These are phyloP conservation scores for Troglohyphantes excavatus DNA, from an alignment of 2,888 invertebrate species.

Conservation along the genomic window DNA sequence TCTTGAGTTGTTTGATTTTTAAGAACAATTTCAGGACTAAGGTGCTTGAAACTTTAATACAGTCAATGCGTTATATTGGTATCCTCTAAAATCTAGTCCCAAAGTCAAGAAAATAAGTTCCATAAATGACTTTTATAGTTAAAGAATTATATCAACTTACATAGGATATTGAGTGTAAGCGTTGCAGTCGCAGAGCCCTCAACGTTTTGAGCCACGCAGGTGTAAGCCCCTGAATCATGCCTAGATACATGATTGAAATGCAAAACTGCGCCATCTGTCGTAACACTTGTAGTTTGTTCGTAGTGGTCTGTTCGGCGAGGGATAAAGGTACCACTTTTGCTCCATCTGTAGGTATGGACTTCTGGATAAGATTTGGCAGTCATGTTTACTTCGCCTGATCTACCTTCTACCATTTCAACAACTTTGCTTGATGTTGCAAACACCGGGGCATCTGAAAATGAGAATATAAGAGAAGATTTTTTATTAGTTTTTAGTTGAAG, in stretches of 20 bases:
- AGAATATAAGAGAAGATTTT: not conserved
- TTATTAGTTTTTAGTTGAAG: too few species aligned
- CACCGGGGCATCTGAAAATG: slow-evolving; percentile 83
- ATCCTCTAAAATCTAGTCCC: too few species aligned
- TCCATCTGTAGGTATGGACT: slow-evolving; percentile 93
- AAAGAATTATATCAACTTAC: too few species aligned
- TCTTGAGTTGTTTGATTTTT: too few species aligned
- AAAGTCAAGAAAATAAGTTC: too few species aligned
- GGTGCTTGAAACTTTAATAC: too few species aligned
- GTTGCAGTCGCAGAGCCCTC: slow-evolving; percentile 91
- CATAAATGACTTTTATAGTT: too few species aligned
- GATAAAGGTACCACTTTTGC: slow-evolving; percentile 81
- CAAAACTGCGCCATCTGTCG: slow-evolving; percentile 84
- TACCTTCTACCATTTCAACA: slow-evolving; percentile 87
- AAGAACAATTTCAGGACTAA: too few species aligned
- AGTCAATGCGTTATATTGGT: too few species aligned
- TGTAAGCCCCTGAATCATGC: slow-evolving; percentile 92
- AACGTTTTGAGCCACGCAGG: slow-evolving; percentile 92
- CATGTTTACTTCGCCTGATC: slow-evolving; percentile 89
- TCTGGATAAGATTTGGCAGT: slow-evolving; percentile 93
- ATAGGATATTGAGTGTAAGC: slow-evolving; percentile 91
- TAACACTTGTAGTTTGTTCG: slow-evolving; percentile 27
- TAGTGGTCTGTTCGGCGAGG: slow-evolving; percentile 24
- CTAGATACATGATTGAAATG: slow-evolving; percentile 92
- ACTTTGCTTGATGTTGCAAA: slow-evolving; percentile 81